These are phyloP conservation scores for Muschampia plurimacula DNA, from an alignment of 2,888 invertebrate species.

Conservation along the genomic window DNA sequence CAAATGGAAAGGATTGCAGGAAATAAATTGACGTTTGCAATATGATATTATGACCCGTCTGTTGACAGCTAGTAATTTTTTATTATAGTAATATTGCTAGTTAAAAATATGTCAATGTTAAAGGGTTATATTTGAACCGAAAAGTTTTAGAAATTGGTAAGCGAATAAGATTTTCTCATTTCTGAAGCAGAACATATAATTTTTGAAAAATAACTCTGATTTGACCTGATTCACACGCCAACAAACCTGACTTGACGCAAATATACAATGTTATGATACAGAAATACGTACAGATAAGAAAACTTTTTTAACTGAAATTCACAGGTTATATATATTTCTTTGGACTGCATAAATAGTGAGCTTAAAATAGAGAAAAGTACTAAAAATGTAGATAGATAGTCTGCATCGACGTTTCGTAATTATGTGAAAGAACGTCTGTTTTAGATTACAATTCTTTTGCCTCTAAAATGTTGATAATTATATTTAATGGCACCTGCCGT, in stretches of 20 bases:
- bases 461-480: constrained; percentile 10
- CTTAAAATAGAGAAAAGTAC: constrained; percentile 62
- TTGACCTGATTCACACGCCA: too few relatives aligned
- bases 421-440: too few relatives aligned
- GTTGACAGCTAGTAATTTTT: background rate
- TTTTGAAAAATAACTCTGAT: too few relatives aligned
- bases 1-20: constrained; percentile 68
- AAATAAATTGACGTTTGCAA: constrained; percentile 59
- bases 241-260: too few relatives aligned
- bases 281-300: constrained; percentile 60
- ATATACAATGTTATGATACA: constrained; percentile 28
- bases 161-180: too few relatives aligned
- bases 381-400: constrained; percentile 33
- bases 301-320: constrained; percentile 63
- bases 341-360: constrained; percentile 59
- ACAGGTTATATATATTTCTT: constrained; percentile 58
- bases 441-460: constrained; percentile 19
- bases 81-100: too few relatives aligned
- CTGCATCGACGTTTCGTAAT: constrained; percentile 58
- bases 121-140: too few relatives aligned
- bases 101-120: too few relatives aligned
- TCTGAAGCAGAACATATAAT: too few relatives aligned
- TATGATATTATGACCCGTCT: background rate
- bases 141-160: too few relatives aligned
- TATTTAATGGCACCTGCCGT: too few relatives aligned